Percentiles rank a stretch among this genome's conserved stretches.
phyloP scores from a whole-genome alignment of 2,888 invertebrate genomes.

The Cotesia congregata region DNA sequence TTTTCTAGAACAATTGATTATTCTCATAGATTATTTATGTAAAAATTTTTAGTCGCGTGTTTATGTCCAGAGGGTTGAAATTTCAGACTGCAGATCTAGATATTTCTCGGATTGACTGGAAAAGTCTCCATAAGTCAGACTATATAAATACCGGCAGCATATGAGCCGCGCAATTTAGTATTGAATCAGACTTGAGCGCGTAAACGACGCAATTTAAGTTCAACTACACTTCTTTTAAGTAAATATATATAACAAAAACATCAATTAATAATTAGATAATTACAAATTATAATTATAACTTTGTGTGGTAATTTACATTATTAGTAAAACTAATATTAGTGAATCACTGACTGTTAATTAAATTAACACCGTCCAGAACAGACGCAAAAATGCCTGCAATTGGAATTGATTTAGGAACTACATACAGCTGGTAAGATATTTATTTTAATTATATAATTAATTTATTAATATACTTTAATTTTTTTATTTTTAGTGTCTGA shows the following conservation, averaged over 20 bases:
- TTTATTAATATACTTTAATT: neutral
- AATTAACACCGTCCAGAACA: no score
- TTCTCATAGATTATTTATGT: no score
- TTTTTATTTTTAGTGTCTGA: no score
- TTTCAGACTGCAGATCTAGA: no score
- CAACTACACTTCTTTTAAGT: constrained; percentile 29
- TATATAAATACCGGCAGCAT: constrained; percentile 41
- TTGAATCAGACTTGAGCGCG: constrained; percentile 41
- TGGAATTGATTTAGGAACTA: constrained; percentile 90
- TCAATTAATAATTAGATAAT: neutral
- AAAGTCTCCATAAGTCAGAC: neutral
- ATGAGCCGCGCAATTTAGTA: constrained; percentile 32
- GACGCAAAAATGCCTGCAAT: constrained; percentile 71
- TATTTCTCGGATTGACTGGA: no score
- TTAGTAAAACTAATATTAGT: no score
- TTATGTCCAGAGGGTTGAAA: no score
- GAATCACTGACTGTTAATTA: no score
- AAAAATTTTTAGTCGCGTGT: no score
- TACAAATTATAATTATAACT: neutral
- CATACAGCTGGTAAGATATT: constrained; percentile 71
- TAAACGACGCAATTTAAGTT: neutral
- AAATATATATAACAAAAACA: constrained; percentile 29
- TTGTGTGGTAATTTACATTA: neutral
- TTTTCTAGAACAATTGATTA: no score
- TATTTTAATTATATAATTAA: neutral